Base-by-base conservation (phyloP, 2,113 vertebrate genomes). In the Xenopus laevis region DNA sequence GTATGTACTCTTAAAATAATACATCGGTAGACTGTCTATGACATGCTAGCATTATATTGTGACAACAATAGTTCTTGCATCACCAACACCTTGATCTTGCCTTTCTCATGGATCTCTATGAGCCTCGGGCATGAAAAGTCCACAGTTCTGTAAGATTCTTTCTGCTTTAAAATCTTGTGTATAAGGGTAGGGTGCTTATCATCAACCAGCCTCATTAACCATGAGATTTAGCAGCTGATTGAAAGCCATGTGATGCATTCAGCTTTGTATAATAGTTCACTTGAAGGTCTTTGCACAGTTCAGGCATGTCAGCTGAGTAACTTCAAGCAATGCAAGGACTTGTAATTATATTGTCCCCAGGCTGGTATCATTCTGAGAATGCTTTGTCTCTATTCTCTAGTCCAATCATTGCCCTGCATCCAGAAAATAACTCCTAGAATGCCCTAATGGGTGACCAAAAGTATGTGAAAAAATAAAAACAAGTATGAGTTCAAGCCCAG, bases 271-370 rank as follows among this genome's bases (percentile, higher is more conserved):
- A 82, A 86, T 81, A 86, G 89, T 89, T 92, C 89, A 88, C 84
- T 79, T 82, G 82, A 87, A 90, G 91, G 87, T 89, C 89, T 83
- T 65, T 65, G 82, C 90, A 90, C 85, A 92, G 94, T 92, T 87
- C 84, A 82, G 94, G 90, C 94, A 90, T 90, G 95, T 93, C 91
- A 88, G 91, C 86, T 72, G 88, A 93, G 89, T 88, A 92, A 89
- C 91, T 92, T 83, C 91, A 86, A 92, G 89, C 88, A 81, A 85
- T 82, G 89, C 90, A 90, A 90, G 89, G 90, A 92, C 90, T 89
- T 87, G 86, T 86, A 85, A 79, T 84, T 83, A 82, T 88, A 91
- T 91, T 89, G 91, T 93, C 94, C 92, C 33, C 81, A 81, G 93
- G 94, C 92, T 88, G 87, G 88, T 91, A 81, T 88, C 85, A 71